These are phyloP conservation scores for human DNA, from an alignment of 2,113 vertebrate species.

Conservation along the genomic window DNA sequence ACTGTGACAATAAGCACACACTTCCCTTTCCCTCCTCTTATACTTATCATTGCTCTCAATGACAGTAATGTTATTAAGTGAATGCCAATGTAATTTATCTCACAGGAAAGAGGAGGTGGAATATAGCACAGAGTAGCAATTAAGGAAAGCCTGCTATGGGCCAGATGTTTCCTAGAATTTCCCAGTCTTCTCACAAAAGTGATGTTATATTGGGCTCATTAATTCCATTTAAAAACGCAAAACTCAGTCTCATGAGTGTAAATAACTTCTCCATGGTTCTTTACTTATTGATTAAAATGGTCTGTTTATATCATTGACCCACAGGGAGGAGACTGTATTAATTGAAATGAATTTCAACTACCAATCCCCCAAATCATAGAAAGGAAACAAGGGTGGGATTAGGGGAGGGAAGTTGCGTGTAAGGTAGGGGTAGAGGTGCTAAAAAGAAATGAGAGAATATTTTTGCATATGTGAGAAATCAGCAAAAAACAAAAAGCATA, in stretches of 20 bases:
- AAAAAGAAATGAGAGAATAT: background rate
- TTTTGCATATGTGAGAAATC: slow-evolving; percentile 36
- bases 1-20: background rate
- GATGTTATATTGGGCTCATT: background rate
- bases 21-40: slow-evolving; percentile 2
- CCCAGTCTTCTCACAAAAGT: background rate
- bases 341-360: background rate
- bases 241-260: background rate
- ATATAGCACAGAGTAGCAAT: background rate
- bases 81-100: slow-evolving; percentile 5
- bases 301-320: background rate
- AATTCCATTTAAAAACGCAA: slow-evolving; percentile 12
- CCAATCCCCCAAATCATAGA: background rate
- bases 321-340: background rate
- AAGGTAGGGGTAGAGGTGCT: background rate
- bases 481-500: background rate
- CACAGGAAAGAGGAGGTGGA: background rate
- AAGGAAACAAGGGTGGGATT: background rate
- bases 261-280: background rate
- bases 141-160: background rate
- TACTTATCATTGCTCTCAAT: too few species aligned
- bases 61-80: slow-evolving; percentile 6
- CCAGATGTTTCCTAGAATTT: background rate
- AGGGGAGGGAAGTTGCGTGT: background rate
- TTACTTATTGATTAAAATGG: background rate